Evolutionary conservation across 1,140 invertebrate species (phyloP).

Genomic region (Temnothorax curvispinosus): DNA sequence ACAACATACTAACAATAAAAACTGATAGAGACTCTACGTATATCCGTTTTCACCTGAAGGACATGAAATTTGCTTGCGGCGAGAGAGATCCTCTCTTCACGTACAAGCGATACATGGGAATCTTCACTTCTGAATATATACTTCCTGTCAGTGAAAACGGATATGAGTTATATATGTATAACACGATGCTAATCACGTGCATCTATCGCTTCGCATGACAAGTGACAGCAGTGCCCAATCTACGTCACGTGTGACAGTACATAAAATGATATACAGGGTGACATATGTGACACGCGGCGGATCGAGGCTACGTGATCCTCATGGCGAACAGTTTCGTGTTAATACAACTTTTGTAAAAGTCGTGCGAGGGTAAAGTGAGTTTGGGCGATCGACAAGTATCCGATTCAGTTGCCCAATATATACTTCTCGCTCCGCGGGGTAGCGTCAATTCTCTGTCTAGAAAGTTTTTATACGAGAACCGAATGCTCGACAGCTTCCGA

Average conservation of each 20-base stretch:
- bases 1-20: conserved; percentile 41
- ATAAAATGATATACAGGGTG: conserved; percentile 62
- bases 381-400: neutral
- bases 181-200: conserved; percentile 62
- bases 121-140: conserved; percentile 2
- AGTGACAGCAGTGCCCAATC: conserved; percentile 44
- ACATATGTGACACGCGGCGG: conserved; percentile 7
- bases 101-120: neutral
- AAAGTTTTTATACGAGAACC: conserved; percentile 26
- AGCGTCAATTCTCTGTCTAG: neutral
- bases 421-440: neutral
- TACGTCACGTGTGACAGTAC: conserved; percentile 57
- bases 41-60: conserved; percentile 40
- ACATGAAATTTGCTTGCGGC: neutral
- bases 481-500: conserved; percentile 12
- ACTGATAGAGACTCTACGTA: neutral
- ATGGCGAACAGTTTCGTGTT: conserved; percentile 19
- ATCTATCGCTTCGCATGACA: conserved; percentile 56
- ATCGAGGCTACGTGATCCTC: conserved; percentile 30
- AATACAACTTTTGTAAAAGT: conserved; percentile 34
- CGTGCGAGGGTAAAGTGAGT: neutral
- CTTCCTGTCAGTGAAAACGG: conserved; percentile 37
- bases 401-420: conserved; percentile 14
- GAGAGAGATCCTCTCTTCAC: neutral
- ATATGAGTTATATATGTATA: conserved; percentile 46